A percentile compares a stretch with the other conserved stretches of the same genome.
Conservation (phyloP, 2,113 vertebrate genomes). For the Stigmatopora argus region DNA sequence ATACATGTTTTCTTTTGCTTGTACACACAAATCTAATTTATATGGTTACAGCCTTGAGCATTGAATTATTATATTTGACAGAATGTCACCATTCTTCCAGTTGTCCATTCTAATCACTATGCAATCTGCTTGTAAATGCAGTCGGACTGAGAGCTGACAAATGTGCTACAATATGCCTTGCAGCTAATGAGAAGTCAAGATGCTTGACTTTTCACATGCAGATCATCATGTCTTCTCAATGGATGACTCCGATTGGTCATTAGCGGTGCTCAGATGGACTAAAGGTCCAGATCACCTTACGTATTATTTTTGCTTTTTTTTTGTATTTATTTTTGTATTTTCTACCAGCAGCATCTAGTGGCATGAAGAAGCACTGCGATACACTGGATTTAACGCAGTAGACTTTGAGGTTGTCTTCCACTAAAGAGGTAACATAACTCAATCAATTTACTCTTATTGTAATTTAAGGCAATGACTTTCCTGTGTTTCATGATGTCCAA, state of each 20-base stretch:
- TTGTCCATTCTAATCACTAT: slow-evolving; percentile 49
- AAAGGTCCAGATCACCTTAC: neutral
- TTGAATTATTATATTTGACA: slow-evolving; percentile 45
- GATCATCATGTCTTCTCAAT: slow-evolving; percentile 54
- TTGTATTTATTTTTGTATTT: slow-evolving; percentile 23
- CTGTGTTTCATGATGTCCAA: too few species aligned
- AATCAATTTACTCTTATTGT: too few species aligned
- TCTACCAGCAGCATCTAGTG: slow-evolving; percentile 51
- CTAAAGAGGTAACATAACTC: too few species aligned
- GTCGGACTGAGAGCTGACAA: slow-evolving; percentile 30
- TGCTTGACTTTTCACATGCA: slow-evolving; percentile 59
- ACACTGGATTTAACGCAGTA: too few species aligned
- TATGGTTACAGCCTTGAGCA: slow-evolving; percentile 18
- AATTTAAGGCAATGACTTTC: too few species aligned
- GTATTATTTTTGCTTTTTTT: neutral
- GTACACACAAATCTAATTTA: neutral
- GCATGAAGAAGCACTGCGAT: slow-evolving; percentile 23
- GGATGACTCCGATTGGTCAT: slow-evolving; percentile 48
- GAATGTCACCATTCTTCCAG: slow-evolving; percentile 49
- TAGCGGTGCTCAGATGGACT: slow-evolving; percentile 37
- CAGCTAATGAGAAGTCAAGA: slow-evolving; percentile 64
- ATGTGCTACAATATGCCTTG: slow-evolving; percentile 56
- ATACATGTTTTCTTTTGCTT: slow-evolving; percentile 43
- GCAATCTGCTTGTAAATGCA: slow-evolving; percentile 6
- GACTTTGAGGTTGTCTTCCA: too few species aligned